Conservation (phyloP, 2,797 vertebrate genomes). For the Lemur catta region DNA sequence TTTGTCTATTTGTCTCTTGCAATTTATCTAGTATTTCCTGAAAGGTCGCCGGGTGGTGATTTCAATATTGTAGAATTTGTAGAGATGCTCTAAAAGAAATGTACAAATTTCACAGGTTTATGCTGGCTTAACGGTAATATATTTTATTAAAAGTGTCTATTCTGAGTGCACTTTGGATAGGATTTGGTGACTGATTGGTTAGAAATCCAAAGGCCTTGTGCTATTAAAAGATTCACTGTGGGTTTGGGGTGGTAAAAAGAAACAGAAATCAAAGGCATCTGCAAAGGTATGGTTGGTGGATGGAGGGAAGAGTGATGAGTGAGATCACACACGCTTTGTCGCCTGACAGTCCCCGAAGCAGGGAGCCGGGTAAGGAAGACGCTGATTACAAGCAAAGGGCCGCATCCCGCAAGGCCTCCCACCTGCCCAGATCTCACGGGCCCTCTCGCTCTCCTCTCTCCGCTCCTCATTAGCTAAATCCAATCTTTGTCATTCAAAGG, state of each 20-base stretch:
- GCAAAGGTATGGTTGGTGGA: constrained; percentile 35
- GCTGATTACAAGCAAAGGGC: not conserved
- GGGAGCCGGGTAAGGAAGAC: not conserved
- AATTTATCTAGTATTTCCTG: constrained; percentile 78
- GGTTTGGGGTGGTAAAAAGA: constrained; percentile 31
- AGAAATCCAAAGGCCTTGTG: constrained; percentile 55
- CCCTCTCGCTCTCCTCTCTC: not conserved
- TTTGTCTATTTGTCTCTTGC: constrained; percentile 62
- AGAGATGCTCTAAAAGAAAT: constrained; percentile 70
- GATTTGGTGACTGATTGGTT: constrained; percentile 65
- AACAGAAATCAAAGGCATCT: constrained; percentile 56
- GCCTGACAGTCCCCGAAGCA: not conserved
- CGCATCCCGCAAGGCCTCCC: not conserved
- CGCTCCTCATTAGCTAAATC: not conserved
- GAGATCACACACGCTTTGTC: constrained; percentile 27
- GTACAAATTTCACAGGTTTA: constrained; percentile 76
- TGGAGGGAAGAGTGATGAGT: not conserved
- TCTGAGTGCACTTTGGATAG: constrained; percentile 65
- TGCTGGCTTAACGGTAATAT: constrained; percentile 64
- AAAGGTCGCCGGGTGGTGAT: constrained; percentile 78
- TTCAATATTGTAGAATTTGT: constrained; percentile 79
- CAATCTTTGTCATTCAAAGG: not conserved
- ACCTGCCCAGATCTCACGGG: not conserved
- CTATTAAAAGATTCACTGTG: constrained; percentile 75
- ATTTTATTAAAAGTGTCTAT: constrained; percentile 67